Percentiles rank a stretch among this genome's conserved stretches.
These are phyloP conservation scores for Drosophila albomicans DNA, from an alignment of 1,140 invertebrate species.

Conservation along the genomic window DNA sequence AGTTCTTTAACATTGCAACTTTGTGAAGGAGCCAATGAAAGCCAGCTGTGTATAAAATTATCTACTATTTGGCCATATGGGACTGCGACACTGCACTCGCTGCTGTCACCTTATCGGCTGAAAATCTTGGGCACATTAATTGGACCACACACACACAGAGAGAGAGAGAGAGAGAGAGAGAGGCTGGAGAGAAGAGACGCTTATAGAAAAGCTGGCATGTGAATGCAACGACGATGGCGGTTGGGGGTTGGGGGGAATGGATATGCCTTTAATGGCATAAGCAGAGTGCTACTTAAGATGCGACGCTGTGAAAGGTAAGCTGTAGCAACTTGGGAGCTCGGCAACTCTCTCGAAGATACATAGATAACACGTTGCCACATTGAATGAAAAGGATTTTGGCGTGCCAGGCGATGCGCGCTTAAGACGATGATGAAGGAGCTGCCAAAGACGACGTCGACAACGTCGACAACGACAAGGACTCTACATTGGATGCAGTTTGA, in stretches of 20 bases:
- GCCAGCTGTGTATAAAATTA: neutral
- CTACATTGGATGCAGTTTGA: slow-evolving; percentile 11
- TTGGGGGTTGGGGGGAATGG: too few species aligned
- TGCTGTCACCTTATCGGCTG: slow-evolving; percentile 49
- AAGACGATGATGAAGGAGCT: slow-evolving; percentile 41
- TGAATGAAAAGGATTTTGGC: slow-evolving; percentile 73
- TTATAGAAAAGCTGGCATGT: slow-evolving; percentile 62
- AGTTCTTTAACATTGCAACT: neutral
- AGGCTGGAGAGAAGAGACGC: slow-evolving; percentile 6
- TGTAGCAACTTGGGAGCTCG: too few species aligned
- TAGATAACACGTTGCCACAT: slow-evolving; percentile 64
- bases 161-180: neutral
- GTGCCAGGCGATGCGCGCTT: slow-evolving; percentile 28
- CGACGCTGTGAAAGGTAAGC: slow-evolving; percentile 5
- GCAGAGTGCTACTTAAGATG: slow-evolving; percentile 76
- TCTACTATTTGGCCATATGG: slow-evolving; percentile 3
- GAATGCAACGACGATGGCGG: slow-evolving; percentile 51
- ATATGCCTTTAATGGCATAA: slow-evolving; percentile 71
- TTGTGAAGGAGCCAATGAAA: neutral
- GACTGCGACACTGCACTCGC: slow-evolving; percentile 28
- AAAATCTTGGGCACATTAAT: slow-evolving; percentile 48
- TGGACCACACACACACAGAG: slow-evolving; percentile 33
- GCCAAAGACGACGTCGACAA: slow-evolving; percentile 1
- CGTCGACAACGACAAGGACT: slow-evolving; percentile 2
- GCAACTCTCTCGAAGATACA: slow-evolving; percentile 36